Conservation (phyloP, 2,113 vertebrate species). For the Clarias batrachus region DNA sequence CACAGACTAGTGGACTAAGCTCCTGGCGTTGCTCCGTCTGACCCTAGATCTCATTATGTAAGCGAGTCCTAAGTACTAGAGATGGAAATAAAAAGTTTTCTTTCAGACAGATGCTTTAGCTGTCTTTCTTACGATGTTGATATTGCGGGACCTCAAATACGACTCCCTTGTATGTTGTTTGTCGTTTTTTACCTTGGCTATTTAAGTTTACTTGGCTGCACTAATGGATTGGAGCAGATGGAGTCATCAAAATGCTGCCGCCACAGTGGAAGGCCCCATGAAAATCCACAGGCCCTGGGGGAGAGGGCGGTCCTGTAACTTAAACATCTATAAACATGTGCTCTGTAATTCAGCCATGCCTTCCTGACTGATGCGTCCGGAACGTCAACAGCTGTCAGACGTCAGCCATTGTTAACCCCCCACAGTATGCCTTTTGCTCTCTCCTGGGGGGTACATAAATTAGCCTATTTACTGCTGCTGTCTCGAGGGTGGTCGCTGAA, state of each 20-base stretch:
- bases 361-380: slow-evolving; percentile 55
- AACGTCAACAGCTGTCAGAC: slow-evolving; percentile 62
- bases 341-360: slow-evolving; percentile 47
- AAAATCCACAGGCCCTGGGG: slow-evolving; percentile 33
- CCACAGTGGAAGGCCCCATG: slow-evolving; percentile 36
- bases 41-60: slow-evolving; percentile 16
- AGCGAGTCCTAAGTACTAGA: slow-evolving; percentile 2
- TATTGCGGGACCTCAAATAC: slow-evolving; percentile 32
- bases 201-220: slow-evolving; percentile 36
- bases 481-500: slow-evolving; percentile 5
- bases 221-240: slow-evolving; percentile 50
- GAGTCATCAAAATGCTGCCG: slow-evolving; percentile 51
- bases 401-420: slow-evolving; percentile 46
- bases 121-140: slow-evolving; percentile 33
- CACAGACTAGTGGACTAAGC: slow-evolving; percentile 29
- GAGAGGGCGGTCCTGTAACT: slow-evolving; percentile 42
- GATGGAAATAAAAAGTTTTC: slow-evolving; percentile 22
- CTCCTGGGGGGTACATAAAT: slow-evolving; percentile 45
- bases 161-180: slow-evolving; percentile 49
- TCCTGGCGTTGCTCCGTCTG: not conserved
- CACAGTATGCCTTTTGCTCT: slow-evolving; percentile 32
- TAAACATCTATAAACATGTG: slow-evolving; percentile 52
- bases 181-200: slow-evolving; percentile 33
- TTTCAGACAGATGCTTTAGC: slow-evolving; percentile 39
- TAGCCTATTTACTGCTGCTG: slow-evolving; percentile 3